phyloP scores from a whole-genome alignment of 2,113 vertebrate species.

The Rhagologus leucostigma region DNA sequence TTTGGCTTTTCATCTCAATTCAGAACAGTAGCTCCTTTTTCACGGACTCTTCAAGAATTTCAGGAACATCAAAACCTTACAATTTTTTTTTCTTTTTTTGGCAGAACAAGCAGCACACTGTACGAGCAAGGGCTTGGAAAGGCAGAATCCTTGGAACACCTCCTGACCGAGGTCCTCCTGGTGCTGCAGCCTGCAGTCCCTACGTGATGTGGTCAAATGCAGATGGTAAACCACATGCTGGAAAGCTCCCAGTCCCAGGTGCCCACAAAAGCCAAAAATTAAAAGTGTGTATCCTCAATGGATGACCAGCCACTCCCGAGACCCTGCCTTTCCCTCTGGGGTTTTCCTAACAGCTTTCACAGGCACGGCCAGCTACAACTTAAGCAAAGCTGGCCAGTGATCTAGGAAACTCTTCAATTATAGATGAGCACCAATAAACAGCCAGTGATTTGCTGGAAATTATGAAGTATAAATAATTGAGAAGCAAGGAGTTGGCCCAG shows the following conservation, averaged over 20 bases:
- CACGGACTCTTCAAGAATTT: not conserved
- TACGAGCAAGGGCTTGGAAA: not conserved
- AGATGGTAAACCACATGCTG: slow-evolving; percentile 72
- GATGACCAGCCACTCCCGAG: slow-evolving; percentile 74
- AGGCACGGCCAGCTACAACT: slow-evolving; percentile 57
- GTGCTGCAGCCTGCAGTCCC: not conserved
- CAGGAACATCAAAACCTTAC: not conserved
- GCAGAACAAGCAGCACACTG: not conserved
- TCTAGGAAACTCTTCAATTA: slow-evolving; percentile 80
- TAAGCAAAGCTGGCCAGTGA: slow-evolving; percentile 74
- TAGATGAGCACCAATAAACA: slow-evolving; percentile 80
- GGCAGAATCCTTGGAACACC: not conserved
- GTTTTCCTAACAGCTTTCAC: slow-evolving; percentile 71
- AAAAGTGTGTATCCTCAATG: slow-evolving; percentile 75
- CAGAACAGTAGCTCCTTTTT: slow-evolving; percentile 18
- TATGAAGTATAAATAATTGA: slow-evolving; percentile 81
- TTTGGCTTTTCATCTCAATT: not conserved
- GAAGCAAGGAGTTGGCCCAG: slow-evolving; percentile 63
- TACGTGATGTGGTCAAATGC: slow-evolving; percentile 41
- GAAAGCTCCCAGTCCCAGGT: slow-evolving; percentile 70
- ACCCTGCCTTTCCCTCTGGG: slow-evolving; percentile 54
- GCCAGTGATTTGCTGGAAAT: slow-evolving; percentile 80
- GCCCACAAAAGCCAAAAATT: slow-evolving; percentile 81
- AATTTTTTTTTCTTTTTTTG: not conserved
- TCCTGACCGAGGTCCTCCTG: not conserved